Evolutionary conservation across 1,140 invertebrate species (phyloP).

Genomic region (Calosoma granatense): DNA sequence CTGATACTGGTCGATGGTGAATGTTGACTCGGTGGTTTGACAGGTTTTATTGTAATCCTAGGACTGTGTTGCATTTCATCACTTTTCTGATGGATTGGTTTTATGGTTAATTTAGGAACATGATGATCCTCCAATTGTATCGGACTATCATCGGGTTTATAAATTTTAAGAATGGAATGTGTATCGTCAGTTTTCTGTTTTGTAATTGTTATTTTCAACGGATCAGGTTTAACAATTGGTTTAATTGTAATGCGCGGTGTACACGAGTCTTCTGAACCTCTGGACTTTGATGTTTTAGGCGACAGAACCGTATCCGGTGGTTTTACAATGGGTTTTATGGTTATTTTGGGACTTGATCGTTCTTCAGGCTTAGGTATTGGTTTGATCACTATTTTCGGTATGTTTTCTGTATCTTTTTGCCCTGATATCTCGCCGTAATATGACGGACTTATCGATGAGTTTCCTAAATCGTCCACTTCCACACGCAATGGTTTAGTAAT

Average conservation of each 20-base stretch:
- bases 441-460: not conserved
- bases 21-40: conserved; percentile 26
- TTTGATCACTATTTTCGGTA: not conserved
- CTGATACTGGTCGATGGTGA: conserved; percentile 30
- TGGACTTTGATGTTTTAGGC: conserved; percentile 19
- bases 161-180: conserved; percentile 31
- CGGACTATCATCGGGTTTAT: conserved; percentile 16
- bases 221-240: conserved; percentile 26
- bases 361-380: conserved; percentile 3
- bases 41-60: conserved; percentile 14
- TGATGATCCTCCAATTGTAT: conserved; percentile 2
- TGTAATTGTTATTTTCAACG: conserved; percentile 31
- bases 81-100: conserved; percentile 6
- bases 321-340: conserved; percentile 27
- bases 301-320: conserved; percentile 14
- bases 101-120: conserved; percentile 3
- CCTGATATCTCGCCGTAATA: not conserved
- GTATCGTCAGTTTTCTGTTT: conserved; percentile 29
- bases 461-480: not conserved
- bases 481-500: not conserved
- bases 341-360: conserved; percentile 28
- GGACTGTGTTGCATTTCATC: conserved; percentile 7
- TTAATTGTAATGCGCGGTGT: conserved; percentile 33
- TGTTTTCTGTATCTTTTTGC: not conserved
- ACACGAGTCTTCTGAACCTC: conserved; percentile 15